These are phyloP conservation scores for Notothenia coriiceps DNA, from an alignment of 2,113 vertebrate species.

Conservation along the genomic window DNA sequence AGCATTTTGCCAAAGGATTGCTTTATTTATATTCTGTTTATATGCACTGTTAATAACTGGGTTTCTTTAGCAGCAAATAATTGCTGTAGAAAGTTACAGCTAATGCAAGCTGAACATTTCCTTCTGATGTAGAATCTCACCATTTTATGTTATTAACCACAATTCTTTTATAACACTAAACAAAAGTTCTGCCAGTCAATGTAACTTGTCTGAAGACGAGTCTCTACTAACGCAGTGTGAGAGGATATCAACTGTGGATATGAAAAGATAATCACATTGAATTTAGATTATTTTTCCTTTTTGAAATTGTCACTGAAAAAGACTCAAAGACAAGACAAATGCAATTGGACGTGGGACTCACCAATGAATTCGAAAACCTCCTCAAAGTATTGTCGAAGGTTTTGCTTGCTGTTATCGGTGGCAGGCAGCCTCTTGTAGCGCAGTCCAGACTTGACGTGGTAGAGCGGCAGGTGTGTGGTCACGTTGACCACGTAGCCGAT, in stretches of 20 bases:
- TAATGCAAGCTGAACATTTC: too few species aligned
- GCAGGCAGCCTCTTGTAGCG: slow-evolving; percentile 89
- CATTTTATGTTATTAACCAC: not conserved
- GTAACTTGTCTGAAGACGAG: slow-evolving; percentile 15
- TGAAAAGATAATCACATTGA: not conserved
- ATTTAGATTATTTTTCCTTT: not conserved
- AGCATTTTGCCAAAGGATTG: too few species aligned
- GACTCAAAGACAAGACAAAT: not conserved
- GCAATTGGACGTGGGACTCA: slow-evolving; percentile 57
- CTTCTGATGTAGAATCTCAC: not conserved
- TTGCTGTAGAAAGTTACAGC: too few species aligned
- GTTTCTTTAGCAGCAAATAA: too few species aligned
- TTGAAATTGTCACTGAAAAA: not conserved
- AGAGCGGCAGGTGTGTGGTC: slow-evolving; percentile 90
- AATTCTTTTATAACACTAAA: not conserved
- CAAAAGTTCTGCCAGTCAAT: not conserved
- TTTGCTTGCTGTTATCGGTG: slow-evolving; percentile 90
- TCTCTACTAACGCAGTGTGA: not conserved
- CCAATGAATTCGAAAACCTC: slow-evolving; percentile 91
- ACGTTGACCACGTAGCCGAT: slow-evolving; percentile 89
- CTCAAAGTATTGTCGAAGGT: slow-evolving; percentile 90
- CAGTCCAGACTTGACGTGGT: slow-evolving; percentile 85
- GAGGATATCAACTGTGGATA: not conserved
- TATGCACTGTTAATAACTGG: too few species aligned
- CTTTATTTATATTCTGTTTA: too few species aligned